Conservation (phyloP, 2,113 vertebrate species). For the Hyaena hyaena region DNA sequence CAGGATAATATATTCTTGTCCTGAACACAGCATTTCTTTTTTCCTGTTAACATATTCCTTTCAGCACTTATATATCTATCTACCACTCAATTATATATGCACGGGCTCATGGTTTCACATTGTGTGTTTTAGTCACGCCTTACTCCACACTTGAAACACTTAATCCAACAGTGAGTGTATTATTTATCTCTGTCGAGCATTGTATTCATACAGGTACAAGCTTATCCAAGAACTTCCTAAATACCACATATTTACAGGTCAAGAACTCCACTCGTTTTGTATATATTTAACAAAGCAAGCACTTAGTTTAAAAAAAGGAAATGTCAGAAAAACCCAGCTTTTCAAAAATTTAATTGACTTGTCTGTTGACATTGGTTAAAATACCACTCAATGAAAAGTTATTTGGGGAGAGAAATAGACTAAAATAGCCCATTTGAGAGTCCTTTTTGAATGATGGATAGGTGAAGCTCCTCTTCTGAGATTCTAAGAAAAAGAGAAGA, state of each 20-base stretch:
- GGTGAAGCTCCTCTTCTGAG: neutral
- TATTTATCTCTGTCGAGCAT: conserved; percentile 40
- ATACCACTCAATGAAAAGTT: neutral
- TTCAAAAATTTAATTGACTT: neutral
- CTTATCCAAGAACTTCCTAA: neutral
- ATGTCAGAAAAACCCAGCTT: neutral
- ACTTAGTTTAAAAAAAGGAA: neutral
- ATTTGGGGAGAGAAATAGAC: neutral
- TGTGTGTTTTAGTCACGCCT: conserved; percentile 30
- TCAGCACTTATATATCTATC: neutral
- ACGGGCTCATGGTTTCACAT: conserved; percentile 50
- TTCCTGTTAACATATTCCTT: conserved; percentile 6
- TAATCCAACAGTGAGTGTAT: neutral
- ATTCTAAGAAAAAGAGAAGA: neutral
- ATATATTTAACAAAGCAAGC: neutral
- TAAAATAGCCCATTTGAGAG: neutral
- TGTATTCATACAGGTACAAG: neutral
- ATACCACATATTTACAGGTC: neutral
- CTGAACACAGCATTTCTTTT: neutral
- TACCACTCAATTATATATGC: neutral
- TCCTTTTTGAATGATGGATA: neutral
- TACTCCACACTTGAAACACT: neutral
- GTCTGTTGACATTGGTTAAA: neutral
- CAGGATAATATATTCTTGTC: neutral
- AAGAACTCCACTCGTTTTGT: neutral